phyloP scores from a whole-genome alignment of 2,888 invertebrate genomes.

The Biston stratarius region DNA sequence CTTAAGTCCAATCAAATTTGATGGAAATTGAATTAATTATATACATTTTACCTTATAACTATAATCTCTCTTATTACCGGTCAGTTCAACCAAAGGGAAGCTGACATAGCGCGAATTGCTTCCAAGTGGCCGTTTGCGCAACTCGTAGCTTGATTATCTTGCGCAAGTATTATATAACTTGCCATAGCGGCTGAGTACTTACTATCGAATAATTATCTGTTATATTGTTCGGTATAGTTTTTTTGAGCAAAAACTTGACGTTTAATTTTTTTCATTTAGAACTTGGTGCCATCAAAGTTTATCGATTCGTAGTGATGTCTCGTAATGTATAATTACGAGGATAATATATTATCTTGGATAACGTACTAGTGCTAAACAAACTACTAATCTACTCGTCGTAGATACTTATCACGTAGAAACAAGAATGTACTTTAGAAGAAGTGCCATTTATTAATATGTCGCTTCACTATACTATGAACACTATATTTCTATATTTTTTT shows the following conservation, averaged over 20 bases:
- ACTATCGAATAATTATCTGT: constrained; percentile 6
- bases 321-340: no score
- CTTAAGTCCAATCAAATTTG: no score
- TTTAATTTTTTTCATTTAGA: neutral
- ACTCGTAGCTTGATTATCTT: constrained; percentile 56
- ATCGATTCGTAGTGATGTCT: no score
- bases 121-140: constrained; percentile 53
- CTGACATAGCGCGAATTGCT: constrained; percentile 26
- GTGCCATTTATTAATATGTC: no score
- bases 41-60: neutral
- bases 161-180: constrained; percentile 69
- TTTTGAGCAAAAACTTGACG: neutral
- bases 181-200: constrained; percentile 40
- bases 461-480: no score
- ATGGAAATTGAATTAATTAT: neutral
- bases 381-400: no score
- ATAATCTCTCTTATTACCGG: constrained; percentile 29
- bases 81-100: constrained; percentile 33
- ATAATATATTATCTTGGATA: no score
- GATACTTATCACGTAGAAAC: no score
- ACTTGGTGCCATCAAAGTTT: no score
- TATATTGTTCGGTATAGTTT: neutral
- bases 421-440: no score
- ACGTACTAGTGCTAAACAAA: no score
- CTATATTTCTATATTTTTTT: no score